These are phyloP conservation scores for Porites divaricata DNA, from an alignment of 92 coral and sea anemone genomes.

Conservation along the genomic window DNA sequence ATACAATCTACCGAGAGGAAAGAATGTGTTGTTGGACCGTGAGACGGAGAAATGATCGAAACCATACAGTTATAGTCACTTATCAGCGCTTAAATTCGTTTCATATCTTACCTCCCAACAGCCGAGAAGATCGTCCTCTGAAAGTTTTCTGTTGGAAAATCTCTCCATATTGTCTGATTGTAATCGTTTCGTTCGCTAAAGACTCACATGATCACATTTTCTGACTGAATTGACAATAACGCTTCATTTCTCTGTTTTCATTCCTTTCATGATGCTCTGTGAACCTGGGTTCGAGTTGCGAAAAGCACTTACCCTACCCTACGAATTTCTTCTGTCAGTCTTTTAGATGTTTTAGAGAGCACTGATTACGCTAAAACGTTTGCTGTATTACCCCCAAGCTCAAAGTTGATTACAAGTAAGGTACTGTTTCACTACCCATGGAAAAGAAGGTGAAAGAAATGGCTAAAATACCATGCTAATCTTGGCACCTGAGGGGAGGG, in stretches of 20 bases:
- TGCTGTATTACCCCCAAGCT: too few species aligned
- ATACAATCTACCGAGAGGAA: constrained; percentile 36
- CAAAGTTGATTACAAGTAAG: too few species aligned
- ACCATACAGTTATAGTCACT: too few species aligned
- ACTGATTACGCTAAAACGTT: too few species aligned
- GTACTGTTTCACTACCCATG: too few species aligned
- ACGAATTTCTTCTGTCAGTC: background rate
- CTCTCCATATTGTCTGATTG: background rate
- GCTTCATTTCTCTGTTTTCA: background rate
- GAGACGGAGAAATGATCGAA: too few species aligned
- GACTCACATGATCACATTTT: background rate
- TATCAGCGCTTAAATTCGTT: background rate
- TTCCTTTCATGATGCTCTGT: background rate
- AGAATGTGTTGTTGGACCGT: background rate
- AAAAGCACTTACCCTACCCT: background rate
- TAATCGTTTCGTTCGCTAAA: background rate
- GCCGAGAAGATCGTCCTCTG: constrained; percentile 42
- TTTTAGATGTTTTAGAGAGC: too few species aligned
- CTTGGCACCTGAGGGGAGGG: too few species aligned
- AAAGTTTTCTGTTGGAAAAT: constrained; percentile 21
- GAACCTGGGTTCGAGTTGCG: background rate
- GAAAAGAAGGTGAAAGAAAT: too few species aligned
- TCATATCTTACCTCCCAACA: constrained; percentile 44
- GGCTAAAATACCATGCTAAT: too few species aligned
- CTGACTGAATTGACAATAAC: background rate